phyloP scores from a whole-genome alignment of 2,797 vertebrate species.

The Otolemur crassicaudatus region DNA sequence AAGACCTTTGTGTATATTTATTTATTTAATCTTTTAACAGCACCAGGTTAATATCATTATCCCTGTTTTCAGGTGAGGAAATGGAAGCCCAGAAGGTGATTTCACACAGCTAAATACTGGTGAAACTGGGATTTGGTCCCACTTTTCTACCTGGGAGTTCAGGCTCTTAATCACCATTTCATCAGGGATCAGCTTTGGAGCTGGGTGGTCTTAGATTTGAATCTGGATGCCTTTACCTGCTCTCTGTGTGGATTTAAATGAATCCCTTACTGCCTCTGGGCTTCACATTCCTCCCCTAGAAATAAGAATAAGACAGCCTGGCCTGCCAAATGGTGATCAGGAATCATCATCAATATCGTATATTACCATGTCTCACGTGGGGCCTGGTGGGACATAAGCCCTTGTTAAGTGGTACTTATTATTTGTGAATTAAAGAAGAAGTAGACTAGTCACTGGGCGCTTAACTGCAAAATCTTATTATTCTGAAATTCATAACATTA shows the following conservation, averaged over 20 bases:
- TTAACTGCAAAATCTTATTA: slow-evolving; percentile 44
- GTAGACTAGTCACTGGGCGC: slow-evolving; percentile 17
- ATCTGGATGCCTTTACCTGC: not conserved
- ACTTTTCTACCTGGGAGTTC: not conserved
- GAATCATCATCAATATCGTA: not conserved
- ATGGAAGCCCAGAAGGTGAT: not conserved
- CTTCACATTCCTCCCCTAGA: not conserved
- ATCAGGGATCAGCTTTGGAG: not conserved
- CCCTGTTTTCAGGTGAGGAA: not conserved
- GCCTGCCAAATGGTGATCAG: not conserved
- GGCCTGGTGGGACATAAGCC: not conserved
- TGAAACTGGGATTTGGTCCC: not conserved
- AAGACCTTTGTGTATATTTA: not conserved
- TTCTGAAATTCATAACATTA: slow-evolving; percentile 39
- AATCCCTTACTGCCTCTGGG: not conserved
- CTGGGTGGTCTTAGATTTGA: not conserved
- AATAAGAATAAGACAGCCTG: not conserved
- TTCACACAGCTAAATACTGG: not conserved
- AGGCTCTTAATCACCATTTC: not conserved
- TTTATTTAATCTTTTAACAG: not conserved
- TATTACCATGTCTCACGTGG: fast-evolving
- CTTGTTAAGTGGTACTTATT: not conserved
- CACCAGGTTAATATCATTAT: not conserved
- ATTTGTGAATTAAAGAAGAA: not conserved
- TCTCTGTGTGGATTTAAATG: not conserved